Percentiles rank a stretch among this genome's conserved stretches.
Evolutionary conservation across 2,113 vertebrate species (phyloP).

Genomic region (Microcebus tavaratra): DNA sequence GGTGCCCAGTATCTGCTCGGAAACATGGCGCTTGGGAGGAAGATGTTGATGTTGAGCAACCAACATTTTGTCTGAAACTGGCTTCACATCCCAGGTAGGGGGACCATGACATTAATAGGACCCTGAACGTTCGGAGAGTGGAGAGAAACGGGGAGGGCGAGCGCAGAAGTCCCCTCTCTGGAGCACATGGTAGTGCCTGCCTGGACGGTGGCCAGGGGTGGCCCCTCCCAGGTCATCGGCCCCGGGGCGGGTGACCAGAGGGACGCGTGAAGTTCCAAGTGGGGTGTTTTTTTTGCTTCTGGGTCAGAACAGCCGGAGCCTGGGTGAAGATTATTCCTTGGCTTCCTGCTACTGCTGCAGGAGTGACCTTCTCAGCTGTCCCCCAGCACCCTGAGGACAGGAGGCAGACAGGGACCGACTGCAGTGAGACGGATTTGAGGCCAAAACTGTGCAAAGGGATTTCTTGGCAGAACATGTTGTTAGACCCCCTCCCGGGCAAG

Average conservation of each 20-base stretch:
- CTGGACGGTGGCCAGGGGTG: neutral
- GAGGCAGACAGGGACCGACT: neutral
- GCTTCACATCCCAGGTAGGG: conserved; percentile 58
- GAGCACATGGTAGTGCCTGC: neutral
- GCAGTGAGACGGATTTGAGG: neutral
- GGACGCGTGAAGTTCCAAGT: neutral
- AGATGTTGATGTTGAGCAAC: conserved; percentile 65
- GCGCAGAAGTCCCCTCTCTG: too few relatives aligned
- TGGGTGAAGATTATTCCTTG: neutral
- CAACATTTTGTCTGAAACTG: neutral
- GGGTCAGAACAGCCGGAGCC: neutral
- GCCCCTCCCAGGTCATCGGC: neutral
- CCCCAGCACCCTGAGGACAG: neutral
- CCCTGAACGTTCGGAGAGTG: neutral
- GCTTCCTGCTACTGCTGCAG: rapidly evolving
- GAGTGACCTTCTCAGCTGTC: neutral
- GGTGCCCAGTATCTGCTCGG: neutral
- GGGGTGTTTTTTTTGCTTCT: neutral
- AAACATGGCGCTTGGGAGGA: neutral
- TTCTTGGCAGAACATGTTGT: neutral
- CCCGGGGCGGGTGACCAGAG: neutral
- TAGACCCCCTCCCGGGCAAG: neutral
- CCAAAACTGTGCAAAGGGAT: neutral
- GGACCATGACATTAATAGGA: conserved; percentile 47
- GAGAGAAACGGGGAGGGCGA: neutral